Evolutionary conservation across 2,113 vertebrate species (phyloP), one percentile per base, ranked within the genome.

Genomic region (Cathartes aura): DNA sequence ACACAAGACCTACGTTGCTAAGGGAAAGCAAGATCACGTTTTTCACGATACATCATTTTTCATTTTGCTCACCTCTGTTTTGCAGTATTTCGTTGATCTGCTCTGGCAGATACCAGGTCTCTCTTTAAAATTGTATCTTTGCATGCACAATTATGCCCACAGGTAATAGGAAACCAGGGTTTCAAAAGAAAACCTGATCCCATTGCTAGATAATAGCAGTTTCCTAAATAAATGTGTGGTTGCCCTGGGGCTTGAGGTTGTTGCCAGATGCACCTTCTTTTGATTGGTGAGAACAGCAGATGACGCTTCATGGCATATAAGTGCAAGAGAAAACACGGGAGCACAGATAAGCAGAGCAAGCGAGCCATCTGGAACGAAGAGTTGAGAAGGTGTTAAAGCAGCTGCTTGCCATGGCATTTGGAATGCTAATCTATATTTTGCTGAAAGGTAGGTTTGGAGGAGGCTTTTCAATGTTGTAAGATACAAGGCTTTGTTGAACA

Each of bases 271-370:
- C 91, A 95, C 97, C 94, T 95, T 97, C 96, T 67, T 94, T 95
- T 97, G 97, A 98, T 98, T 98, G 98, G 98, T 86, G 98, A 98
- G 98, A 98, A 75, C 87, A 87, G 91, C 90, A 97, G 97, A 74
- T 98, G 98, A 98, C 98, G 98, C 98, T 98, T 96, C 96, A 13
- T 91, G 97, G 98, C 84, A 36, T 98, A 98, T 98, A 98, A 98
- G 97, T 96, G 96, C 93, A 55, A 94, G 96, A 97, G 96, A 98
- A 97, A 97, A 85, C 97, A 96, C 92, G 0, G 71, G 74, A 92
- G 92, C 95, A 24, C 79, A 96, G 96, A 94, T 98, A 94, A 98
- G 98, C 96, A 67, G 95, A 96, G 90, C 96, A 12, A 88, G 95
- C 45, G 5, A 55, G 92, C 96, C 79, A 79, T 34, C 94, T 63